A percentile compares a stretch with the other conserved stretches of the same genome.
Conservation (phyloP, 2,888 invertebrate species). For the Xiphydria camelus region DNA sequence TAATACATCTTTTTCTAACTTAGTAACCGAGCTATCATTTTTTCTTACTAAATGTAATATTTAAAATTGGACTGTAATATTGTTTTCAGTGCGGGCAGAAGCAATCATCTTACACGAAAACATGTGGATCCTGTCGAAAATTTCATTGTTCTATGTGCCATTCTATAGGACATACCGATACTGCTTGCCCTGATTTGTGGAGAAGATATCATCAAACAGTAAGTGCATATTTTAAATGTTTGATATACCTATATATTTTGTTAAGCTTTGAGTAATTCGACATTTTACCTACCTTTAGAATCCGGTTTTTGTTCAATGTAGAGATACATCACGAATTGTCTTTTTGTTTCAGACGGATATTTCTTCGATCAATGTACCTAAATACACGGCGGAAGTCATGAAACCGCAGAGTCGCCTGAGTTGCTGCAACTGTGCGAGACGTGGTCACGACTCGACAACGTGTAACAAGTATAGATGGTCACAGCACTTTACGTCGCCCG, state of each 20-base stretch:
- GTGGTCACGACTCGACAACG: conserved; percentile 53
- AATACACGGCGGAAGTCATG: conserved; percentile 32
- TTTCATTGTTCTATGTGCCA: conserved; percentile 66
- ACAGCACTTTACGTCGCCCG: conserved; percentile 44
- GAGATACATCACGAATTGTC: conserved; percentile 8
- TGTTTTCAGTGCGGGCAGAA: conserved; percentile 68
- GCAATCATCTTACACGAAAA: conserved; percentile 44
- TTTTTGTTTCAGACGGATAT: conserved; percentile 47
- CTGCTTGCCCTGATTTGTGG: conserved; percentile 75
- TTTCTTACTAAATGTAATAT: conserved; percentile 5
- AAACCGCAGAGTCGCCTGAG: conserved; percentile 48
- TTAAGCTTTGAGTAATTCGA: too few species aligned
- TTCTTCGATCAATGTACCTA: conserved; percentile 39
- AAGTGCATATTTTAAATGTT: conserved; percentile 38
- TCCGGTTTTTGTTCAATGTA: too few species aligned
- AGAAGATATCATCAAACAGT: conserved; percentile 75
- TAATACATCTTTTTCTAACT: conserved; percentile 51
- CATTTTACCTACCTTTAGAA: too few species aligned
- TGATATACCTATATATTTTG: too few species aligned
- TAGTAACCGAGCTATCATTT: conserved; percentile 1
- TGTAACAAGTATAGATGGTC: conserved; percentile 47
- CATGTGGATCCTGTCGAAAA: conserved; percentile 62
- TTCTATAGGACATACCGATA: conserved; percentile 65
- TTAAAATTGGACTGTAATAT: too few species aligned
- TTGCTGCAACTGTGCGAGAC: conserved; percentile 58